phyloP scores from a whole-genome alignment of 2,113 vertebrate genomes.

The Bombycilla garrulus region DNA sequence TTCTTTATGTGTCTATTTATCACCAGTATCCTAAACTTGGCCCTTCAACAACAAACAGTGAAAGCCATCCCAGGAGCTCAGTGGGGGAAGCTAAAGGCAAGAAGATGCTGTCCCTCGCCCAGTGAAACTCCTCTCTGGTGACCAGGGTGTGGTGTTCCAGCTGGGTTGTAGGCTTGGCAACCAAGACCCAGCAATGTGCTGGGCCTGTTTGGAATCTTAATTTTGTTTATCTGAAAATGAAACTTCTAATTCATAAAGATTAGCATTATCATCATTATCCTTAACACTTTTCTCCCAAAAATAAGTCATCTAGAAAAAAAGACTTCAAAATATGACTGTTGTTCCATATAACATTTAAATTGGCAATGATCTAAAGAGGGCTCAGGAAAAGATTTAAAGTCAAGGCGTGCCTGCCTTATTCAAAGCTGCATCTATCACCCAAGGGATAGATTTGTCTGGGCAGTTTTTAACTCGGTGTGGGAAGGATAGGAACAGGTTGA shows the following conservation, averaged over 20 bases:
- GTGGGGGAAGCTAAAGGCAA: not conserved
- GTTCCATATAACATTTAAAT: not conserved
- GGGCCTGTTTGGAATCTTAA: not conserved
- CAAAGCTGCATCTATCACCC: not conserved
- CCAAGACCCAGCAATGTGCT: not conserved
- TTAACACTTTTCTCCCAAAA: not conserved
- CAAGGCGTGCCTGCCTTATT: not conserved
- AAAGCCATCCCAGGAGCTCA: not conserved
- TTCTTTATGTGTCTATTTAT: not conserved
- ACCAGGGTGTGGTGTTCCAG: not conserved
- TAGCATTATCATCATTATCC: not conserved
- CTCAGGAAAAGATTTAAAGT: not conserved
- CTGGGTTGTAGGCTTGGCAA: not conserved
- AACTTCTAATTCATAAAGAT: not conserved
- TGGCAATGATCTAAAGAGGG: not conserved
- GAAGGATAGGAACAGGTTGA: not conserved
- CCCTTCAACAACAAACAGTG: not conserved
- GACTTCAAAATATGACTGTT: not conserved
- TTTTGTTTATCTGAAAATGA: not conserved
- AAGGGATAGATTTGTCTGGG: not conserved
- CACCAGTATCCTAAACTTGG: not conserved
- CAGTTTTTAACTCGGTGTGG: fast-evolving
- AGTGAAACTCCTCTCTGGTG: not conserved
- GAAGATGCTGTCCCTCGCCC: not conserved
- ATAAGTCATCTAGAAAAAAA: not conserved